A percentile compares a stretch with the other conserved stretches of the same genome.
phyloP scores from a whole-genome alignment of 2,113 vertebrate genomes.

The Nothocercus julius region DNA sequence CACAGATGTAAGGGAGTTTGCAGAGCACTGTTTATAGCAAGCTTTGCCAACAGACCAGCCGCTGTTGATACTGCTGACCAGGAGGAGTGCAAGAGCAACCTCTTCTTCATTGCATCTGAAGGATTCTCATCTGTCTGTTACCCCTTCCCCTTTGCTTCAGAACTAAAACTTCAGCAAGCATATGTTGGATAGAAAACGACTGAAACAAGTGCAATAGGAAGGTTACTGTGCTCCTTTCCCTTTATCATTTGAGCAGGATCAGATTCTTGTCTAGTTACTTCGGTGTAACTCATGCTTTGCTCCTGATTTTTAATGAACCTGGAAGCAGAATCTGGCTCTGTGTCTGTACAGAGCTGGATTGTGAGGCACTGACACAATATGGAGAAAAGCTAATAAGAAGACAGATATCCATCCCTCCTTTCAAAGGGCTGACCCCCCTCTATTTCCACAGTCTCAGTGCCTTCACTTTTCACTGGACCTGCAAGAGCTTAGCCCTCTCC shows the following conservation, averaged over 20 bases:
- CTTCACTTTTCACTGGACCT: background rate
- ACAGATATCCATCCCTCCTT: background rate
- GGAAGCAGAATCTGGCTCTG: background rate
- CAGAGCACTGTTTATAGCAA: background rate
- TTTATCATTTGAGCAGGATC: background rate
- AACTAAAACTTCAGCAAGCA: background rate
- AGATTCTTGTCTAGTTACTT: background rate
- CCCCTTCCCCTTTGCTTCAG: background rate
- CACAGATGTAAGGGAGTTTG: background rate
- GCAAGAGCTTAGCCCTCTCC: background rate
- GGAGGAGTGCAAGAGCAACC: background rate
- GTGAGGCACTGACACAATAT: background rate
- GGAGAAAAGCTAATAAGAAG: background rate
- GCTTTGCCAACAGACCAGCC: background rate
- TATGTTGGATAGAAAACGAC: background rate
- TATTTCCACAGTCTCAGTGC: background rate
- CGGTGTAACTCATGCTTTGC: background rate
- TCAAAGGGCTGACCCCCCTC: background rate
- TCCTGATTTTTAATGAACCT: background rate
- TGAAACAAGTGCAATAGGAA: background rate
- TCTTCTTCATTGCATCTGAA: background rate
- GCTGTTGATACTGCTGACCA: background rate
- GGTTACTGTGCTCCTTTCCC: background rate
- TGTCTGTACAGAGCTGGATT: background rate
- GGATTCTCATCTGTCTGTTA: background rate